Conservation (phyloP, 1,140 invertebrate species). For the Heterodera carotae region DNA sequence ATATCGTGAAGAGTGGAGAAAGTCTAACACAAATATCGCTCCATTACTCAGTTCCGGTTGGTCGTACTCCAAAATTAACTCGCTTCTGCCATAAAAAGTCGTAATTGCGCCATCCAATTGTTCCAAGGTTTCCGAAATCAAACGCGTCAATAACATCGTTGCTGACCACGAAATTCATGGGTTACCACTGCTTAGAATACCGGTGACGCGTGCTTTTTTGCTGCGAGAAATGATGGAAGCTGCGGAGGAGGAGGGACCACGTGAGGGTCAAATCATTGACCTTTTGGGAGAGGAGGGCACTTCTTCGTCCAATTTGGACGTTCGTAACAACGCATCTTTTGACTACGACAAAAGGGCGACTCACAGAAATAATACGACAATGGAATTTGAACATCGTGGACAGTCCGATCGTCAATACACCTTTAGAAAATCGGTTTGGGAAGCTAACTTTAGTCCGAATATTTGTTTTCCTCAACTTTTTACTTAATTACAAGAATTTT, state of each 20-base stretch:
- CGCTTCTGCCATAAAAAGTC: neutral
- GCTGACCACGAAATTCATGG: slow-evolving; percentile 41
- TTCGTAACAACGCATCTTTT: neutral
- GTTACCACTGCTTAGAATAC: slow-evolving; percentile 37
- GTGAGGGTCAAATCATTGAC: neutral
- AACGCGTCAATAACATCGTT: slow-evolving; percentile 45
- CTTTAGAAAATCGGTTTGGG: neutral
- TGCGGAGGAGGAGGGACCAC: neutral
- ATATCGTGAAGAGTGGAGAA: slow-evolving; percentile 28
- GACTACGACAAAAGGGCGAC: neutral
- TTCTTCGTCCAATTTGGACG: neutral
- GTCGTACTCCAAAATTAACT: slow-evolving; percentile 3
- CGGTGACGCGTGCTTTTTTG: slow-evolving; percentile 37
- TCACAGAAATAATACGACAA: neutral
- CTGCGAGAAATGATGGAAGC: slow-evolving; percentile 25
- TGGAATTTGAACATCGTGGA: neutral
- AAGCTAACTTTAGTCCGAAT: neutral
- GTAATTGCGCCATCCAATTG: neutral
- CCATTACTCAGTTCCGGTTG: slow-evolving; percentile 18
- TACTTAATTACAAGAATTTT: neutral
- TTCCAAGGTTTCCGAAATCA: slow-evolving; percentile 44
- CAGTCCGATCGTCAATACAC: neutral
- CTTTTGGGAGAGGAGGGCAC: neutral
- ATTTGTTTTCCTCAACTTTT: too few species aligned
- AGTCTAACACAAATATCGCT: slow-evolving; percentile 28